Percentiles rank a stretch among this genome's conserved stretches.
These are phyloP conservation scores for Pseudopleuronectes americanus DNA, from an alignment of 2,797 vertebrate genomes.

Conservation along the genomic window DNA sequence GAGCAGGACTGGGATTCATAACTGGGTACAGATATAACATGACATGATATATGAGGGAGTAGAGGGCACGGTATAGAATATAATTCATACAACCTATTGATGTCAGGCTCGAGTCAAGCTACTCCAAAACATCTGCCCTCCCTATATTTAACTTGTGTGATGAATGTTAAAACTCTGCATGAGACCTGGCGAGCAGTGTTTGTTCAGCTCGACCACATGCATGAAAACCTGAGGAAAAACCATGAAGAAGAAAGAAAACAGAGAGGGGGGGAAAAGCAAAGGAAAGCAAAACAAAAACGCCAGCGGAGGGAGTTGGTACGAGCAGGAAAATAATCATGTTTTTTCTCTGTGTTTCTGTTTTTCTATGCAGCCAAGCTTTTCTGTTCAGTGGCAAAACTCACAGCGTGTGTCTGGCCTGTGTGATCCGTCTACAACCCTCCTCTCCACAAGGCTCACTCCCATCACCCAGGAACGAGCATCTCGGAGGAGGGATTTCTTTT, in stretches of 20 bases:
- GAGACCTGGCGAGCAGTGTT: constrained; percentile 36
- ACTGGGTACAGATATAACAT: not conserved
- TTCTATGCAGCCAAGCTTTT: constrained; percentile 31
- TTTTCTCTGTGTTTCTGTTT: constrained; percentile 33
- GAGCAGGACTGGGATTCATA: not conserved
- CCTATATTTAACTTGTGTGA: constrained; percentile 16
- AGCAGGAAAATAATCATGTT: constrained; percentile 36
- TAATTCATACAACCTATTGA: constrained; percentile 17
- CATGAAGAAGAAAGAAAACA: constrained; percentile 40
- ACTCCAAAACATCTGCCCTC: constrained; percentile 4
- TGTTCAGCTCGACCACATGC: constrained; percentile 32
- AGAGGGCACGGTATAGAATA: not conserved
- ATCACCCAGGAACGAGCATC: constrained; percentile 27
- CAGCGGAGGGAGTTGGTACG: constrained; percentile 33
- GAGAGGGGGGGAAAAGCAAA: constrained; percentile 21
- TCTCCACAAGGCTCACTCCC: constrained; percentile 22
- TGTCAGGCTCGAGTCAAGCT: not conserved
- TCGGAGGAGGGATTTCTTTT: not conserved
- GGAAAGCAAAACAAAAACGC: constrained; percentile 46
- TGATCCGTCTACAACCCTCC: not conserved
- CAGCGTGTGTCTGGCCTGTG: constrained; percentile 44
- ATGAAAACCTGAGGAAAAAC: constrained; percentile 17
- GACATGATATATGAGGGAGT: not conserved
- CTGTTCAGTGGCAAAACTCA: constrained; percentile 58
- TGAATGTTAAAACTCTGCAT: constrained; percentile 30